Percentiles rank a stretch among this genome's conserved stretches.
Evolutionary conservation across 2,113 vertebrate species (phyloP).

Genomic region (Athene cunicularia): DNA sequence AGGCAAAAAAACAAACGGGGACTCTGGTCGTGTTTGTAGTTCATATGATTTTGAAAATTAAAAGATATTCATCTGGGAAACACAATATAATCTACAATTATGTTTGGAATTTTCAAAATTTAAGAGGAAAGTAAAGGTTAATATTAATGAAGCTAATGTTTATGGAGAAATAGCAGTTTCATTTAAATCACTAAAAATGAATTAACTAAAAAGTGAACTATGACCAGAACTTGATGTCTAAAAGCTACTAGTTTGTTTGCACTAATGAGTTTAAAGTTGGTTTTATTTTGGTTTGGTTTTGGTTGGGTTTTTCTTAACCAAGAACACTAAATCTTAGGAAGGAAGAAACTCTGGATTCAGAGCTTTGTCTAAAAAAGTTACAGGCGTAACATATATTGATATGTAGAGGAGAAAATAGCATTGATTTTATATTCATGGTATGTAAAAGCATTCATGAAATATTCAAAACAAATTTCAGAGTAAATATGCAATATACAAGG

Average conservation of each 20-base stretch:
- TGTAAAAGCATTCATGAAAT: background rate
- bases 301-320: background rate
- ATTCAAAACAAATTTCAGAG: background rate
- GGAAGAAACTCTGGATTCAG: background rate
- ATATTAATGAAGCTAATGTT: background rate
- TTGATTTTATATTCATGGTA: background rate
- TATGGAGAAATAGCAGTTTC: background rate
- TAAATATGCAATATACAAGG: background rate
- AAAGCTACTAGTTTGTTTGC: background rate
- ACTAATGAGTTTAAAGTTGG: background rate
- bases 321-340: background rate
- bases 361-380: background rate
- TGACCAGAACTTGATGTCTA: background rate
- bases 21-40: background rate
- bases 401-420: background rate
- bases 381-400: background rate
- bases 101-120: background rate
- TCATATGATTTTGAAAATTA: background rate
- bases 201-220: background rate
- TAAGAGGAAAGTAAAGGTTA: background rate
- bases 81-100: background rate
- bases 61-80: background rate
- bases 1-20: background rate
- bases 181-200: background rate
- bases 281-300: background rate